Evolutionary conservation across 2,113 vertebrate genomes (phyloP).

Genomic region (Campylomormyrus numenius): DNA sequence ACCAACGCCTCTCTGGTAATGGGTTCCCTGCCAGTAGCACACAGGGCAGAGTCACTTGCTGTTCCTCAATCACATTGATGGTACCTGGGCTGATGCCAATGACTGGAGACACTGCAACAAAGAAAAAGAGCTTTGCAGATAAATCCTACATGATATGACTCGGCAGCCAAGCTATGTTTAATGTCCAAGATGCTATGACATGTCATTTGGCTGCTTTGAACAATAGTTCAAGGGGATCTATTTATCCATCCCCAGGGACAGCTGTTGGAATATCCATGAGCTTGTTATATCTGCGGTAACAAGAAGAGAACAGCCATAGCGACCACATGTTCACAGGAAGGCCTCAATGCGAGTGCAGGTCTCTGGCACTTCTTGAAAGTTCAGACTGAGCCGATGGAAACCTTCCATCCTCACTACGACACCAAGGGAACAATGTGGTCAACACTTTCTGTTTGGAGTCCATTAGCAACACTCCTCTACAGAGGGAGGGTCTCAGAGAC

Average conservation of each 20-base stretch:
- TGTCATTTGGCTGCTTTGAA: not conserved
- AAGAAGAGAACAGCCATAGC: not conserved
- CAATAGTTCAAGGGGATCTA: not conserved
- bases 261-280: not conserved
- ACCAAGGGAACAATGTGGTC: not conserved
- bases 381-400: not conserved
- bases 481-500: not conserved
- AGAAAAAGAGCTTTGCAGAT: not conserved
- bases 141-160: not conserved
- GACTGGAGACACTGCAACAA: conserved; percentile 68
- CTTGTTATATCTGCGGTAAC: not conserved
- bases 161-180: not conserved
- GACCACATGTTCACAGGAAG: conserved; percentile 6
- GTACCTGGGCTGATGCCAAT: conserved; percentile 76
- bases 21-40: conserved; percentile 86
- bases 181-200: not conserved
- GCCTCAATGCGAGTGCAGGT: not conserved
- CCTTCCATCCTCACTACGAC: not conserved
- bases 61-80: conserved; percentile 79
- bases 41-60: conserved; percentile 84
- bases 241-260: not conserved
- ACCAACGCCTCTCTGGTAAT: conserved; percentile 82
- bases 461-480: not conserved
- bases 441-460: conserved; percentile 1
- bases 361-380: not conserved